Evolutionary conservation across 2,888 invertebrate species (phyloP).

Genomic region (Stenurella melanura): DNA sequence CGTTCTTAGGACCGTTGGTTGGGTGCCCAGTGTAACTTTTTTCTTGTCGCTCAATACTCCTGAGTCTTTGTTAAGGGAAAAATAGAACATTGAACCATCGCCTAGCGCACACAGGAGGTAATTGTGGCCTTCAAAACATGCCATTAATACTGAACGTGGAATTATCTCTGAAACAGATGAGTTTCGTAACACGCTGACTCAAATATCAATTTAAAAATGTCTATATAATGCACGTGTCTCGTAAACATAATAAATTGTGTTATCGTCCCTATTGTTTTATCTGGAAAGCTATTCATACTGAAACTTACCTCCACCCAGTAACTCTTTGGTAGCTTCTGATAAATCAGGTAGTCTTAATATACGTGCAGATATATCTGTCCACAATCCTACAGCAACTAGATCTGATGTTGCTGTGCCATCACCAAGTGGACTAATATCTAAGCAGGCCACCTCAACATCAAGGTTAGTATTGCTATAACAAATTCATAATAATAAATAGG

Average conservation of each 20-base stretch:
- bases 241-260: too few species aligned
- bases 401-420: slow-evolving; percentile 79
- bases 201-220: too few species aligned
- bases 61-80: slow-evolving; percentile 84
- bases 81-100: slow-evolving; percentile 98
- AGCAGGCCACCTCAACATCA: slow-evolving; percentile 96
- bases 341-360: slow-evolving; percentile 89
- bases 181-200: too few species aligned
- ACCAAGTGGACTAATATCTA: slow-evolving; percentile 91
- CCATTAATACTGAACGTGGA: slow-evolving; percentile 95
- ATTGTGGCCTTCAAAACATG: slow-evolving; percentile 93
- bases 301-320: slow-evolving; percentile 86
- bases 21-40: slow-evolving; percentile 97
- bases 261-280: too few species aligned
- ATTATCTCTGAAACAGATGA: slow-evolving; percentile 89
- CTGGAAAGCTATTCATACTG: too few species aligned
- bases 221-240: too few species aligned
- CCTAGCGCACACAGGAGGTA: slow-evolving; percentile 95
- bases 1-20: slow-evolving; percentile 93
- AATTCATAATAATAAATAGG: too few species aligned
- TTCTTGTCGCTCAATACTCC: slow-evolving; percentile 91
- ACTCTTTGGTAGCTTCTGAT: slow-evolving; percentile 88
- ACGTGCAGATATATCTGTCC: slow-evolving; percentile 97
- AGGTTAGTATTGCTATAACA: slow-evolving; percentile 81
- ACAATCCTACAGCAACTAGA: slow-evolving; percentile 93